Conservation (phyloP, 2,888 invertebrate species). For the Caenorhabditis imperialis region DNA sequence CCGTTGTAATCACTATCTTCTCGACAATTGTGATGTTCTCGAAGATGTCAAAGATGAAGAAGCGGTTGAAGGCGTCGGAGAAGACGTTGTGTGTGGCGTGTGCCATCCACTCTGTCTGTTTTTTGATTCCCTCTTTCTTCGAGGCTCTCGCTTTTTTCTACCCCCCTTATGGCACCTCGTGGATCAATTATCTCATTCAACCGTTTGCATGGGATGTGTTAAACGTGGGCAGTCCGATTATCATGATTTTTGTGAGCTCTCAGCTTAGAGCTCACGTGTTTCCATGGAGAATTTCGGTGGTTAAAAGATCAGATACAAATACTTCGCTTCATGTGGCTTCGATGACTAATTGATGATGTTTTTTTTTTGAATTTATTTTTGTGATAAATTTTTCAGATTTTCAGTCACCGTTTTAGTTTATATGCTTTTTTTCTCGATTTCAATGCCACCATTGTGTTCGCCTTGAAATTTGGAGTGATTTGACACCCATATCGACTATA, state of each 20-base stretch:
- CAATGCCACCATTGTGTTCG: too few species aligned
- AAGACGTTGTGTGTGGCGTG: conserved; percentile 34
- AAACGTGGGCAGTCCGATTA: conserved; percentile 30
- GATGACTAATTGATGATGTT: too few species aligned
- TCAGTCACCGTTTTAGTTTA: too few species aligned
- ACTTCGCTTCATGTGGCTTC: too few species aligned
- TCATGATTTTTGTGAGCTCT: conserved; percentile 31
- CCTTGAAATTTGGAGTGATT: too few species aligned
- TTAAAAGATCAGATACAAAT: too few species aligned
- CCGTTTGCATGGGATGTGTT: conserved; percentile 48
- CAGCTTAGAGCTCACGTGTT: conserved; percentile 26
- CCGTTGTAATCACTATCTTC: conserved; percentile 23
- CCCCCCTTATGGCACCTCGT: conserved; percentile 3
- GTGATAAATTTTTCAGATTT: too few species aligned
- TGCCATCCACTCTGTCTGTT: conserved; percentile 22
- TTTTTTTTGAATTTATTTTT: too few species aligned
- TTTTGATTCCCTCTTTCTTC: conserved; percentile 33
- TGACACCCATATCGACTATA: too few species aligned
- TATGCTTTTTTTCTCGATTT: too few species aligned
- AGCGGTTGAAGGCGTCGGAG: conserved; percentile 28
- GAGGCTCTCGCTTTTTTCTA: conserved; percentile 30
- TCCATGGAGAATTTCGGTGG: background rate
- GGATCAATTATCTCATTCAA: conserved; percentile 20
- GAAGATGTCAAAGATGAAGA: conserved; percentile 38
- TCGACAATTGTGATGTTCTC: conserved; percentile 32